Evolutionary conservation across 2,888 invertebrate species (phyloP).

Genomic region (Pyrrhia umbra): DNA sequence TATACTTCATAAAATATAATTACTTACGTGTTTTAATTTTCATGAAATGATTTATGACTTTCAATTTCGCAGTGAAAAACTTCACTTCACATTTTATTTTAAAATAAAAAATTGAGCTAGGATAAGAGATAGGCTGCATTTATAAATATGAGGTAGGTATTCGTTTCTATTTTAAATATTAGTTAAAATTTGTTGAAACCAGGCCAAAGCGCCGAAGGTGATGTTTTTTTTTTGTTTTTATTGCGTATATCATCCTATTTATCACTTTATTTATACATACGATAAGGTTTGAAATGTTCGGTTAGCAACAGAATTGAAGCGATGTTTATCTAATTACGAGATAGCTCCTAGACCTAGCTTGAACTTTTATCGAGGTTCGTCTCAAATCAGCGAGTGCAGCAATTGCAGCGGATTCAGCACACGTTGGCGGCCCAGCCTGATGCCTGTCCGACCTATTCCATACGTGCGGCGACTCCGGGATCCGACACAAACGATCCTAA

Average conservation of each 20-base stretch:
- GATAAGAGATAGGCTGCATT: no score
- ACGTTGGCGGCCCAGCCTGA: slow-evolving; percentile 68
- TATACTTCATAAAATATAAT: no score
- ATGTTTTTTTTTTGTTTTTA: not conserved
- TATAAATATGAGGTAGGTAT: no score
- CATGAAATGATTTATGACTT: no score
- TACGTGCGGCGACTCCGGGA: slow-evolving; percentile 76
- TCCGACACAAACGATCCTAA: slow-evolving; percentile 59
- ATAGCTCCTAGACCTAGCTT: not conserved
- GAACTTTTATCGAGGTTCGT: slow-evolving; percentile 1
- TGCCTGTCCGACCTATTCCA: slow-evolving; percentile 73
- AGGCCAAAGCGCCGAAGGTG: no score
- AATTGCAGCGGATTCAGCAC: slow-evolving; percentile 72
- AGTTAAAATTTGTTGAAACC: no score
- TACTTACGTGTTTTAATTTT: no score
- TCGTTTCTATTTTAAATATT: no score
- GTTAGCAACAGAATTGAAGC: not conserved
- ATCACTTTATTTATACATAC: not conserved
- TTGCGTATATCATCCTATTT: not conserved
- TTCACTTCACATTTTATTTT: no score
- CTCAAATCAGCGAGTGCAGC: slow-evolving; percentile 66
- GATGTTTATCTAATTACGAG: slow-evolving; percentile 8
- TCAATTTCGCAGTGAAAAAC: no score
- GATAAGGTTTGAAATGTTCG: not conserved
- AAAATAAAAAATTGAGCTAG: no score